Base-by-base conservation (phyloP, 2,797 vertebrate genomes). In the Takifugu rubripes region DNA sequence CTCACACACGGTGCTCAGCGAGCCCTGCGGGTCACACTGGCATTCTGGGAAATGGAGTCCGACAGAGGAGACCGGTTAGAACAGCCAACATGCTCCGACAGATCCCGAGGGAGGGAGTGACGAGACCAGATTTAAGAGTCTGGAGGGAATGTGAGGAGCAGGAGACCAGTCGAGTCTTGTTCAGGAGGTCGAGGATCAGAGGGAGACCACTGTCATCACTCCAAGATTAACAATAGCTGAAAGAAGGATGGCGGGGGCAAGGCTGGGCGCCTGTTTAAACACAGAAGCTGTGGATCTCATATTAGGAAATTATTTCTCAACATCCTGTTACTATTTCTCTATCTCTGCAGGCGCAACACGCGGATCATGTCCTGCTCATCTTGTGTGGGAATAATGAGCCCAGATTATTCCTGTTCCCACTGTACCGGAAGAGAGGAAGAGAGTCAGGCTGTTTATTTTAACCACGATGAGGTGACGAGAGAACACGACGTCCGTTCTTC, bases 11-110 rank as follows among this genome's bases (percentile, higher is more conserved):
- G 93, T 93, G 82, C 96, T 99, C 56, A 98, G 78, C 0, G 97
- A 97, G 25, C 97, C 97, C 84, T 98, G 96, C 0, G 93, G 94
- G 82, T 99, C 92, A 59, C 97, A 99, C 53, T 92, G 89, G 82
- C 97, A 99, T 40, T 94, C 97, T 99, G 85, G 65, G 77, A 72
- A 80, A 78, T 0, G 2, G 7, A 58, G 49, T 16, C 14, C 49
- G 42, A 68, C 24, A 66, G 6, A 61, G 16, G 10, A 55, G 14
- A 66, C 0, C 15, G 0, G 1, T 77, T 12, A 72, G 16, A 10
- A 56, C 7, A 24, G 27, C 3, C 8, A 6, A 44, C 25, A 4
- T 45, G 49, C 12, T 53, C 7, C 46, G 33, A 49, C 47, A 46
- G 42, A 50, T 62, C 0, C 45, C n/a, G 21, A 24, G 16, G 25